Conservation (phyloP, 1,140 invertebrate genomes). For the Cepaea nemoralis region DNA sequence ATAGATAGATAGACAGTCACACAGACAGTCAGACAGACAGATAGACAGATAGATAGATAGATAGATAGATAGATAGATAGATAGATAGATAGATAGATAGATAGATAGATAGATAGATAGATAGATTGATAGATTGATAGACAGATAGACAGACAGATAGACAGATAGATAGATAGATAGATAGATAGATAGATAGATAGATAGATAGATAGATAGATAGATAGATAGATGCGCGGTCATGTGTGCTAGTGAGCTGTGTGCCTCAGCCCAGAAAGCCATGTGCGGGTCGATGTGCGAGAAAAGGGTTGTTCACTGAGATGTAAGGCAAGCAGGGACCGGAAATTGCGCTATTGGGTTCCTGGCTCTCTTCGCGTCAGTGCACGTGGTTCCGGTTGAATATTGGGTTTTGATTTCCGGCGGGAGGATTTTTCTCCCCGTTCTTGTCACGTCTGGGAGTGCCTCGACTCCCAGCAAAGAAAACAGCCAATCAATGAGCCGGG, state of each 20-base stretch:
- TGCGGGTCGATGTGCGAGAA: constrained; percentile 11
- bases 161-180: constrained; percentile 21
- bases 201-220: constrained; percentile 30
- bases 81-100: constrained; percentile 32
- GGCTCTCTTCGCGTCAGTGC: constrained; percentile 32
- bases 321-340: constrained; percentile 40
- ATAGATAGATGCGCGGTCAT: neutral
- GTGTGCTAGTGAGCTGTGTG: neutral
- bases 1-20: too few relatives aligned
- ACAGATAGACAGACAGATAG: constrained; percentile 7
- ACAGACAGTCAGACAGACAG: too few relatives aligned
- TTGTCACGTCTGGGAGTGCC: constrained; percentile 36
- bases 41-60: constrained; percentile 17
- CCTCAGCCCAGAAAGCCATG: neutral
- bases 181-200: constrained; percentile 21
- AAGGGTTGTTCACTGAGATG: constrained; percentile 33
- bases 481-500: constrained; percentile 38
- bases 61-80: constrained; percentile 32
- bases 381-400: constrained; percentile 42
- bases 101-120: constrained; percentile 29
- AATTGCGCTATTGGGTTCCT: constrained; percentile 44
- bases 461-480: constrained; percentile 25
- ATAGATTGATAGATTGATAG: constrained; percentile 15
- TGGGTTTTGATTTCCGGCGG: constrained; percentile 44
- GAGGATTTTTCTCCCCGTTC: constrained; percentile 25